Percentiles rank a stretch among this genome's conserved stretches.
These are phyloP conservation scores for Triplophysa siluroides DNA, from an alignment of 2,113 vertebrate species.

Conservation along the genomic window DNA sequence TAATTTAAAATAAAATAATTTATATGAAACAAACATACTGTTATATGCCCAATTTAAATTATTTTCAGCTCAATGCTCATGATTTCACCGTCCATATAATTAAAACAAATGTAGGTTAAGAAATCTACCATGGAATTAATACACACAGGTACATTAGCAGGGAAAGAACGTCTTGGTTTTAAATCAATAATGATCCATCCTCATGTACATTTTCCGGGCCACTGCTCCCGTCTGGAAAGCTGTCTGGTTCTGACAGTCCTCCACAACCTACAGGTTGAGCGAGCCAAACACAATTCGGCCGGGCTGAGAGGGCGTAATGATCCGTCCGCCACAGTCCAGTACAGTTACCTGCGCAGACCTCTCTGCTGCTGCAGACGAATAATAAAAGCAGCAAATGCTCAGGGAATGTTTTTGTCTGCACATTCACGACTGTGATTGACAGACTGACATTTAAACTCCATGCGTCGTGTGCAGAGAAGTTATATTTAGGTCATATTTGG, in stretches of 20 bases:
- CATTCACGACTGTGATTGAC: background rate
- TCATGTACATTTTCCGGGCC: constrained; percentile 50
- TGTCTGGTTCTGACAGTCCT: constrained; percentile 37
- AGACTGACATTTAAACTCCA: background rate
- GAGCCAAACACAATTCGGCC: constrained; percentile 15
- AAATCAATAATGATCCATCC: constrained; percentile 44
- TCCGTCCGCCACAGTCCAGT: constrained; percentile 14
- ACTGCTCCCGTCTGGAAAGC: constrained; percentile 27
- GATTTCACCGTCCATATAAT: no score
- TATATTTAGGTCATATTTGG: background rate
- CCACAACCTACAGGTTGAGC: constrained; percentile 27
- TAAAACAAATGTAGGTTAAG: background rate
- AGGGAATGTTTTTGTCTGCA: background rate
- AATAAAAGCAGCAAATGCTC: background rate
- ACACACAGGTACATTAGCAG: constrained; percentile 22
- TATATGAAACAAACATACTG: no score
- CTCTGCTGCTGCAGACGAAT: background rate
- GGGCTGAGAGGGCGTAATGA: constrained; percentile 7
- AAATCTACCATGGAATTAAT: background rate
- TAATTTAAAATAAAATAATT: no score
- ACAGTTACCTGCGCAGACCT: background rate
- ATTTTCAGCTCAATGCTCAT: no score
- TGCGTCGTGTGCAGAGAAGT: background rate
- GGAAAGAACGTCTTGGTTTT: constrained; percentile 21
- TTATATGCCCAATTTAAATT: no score